phyloP scores from a whole-genome alignment of 2,888 invertebrate genomes.

The Drosophila lutescens region DNA sequence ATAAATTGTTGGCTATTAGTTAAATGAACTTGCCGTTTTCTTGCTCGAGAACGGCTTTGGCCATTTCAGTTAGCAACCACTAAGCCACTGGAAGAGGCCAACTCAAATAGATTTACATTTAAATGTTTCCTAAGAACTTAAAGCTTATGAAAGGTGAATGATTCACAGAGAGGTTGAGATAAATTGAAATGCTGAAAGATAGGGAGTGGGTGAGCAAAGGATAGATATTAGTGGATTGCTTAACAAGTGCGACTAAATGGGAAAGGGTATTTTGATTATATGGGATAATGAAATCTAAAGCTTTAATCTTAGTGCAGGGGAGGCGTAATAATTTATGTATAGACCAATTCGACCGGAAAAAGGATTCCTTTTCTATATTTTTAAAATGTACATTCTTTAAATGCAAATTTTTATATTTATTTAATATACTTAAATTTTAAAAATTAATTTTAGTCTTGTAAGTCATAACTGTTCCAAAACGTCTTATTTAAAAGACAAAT shows the following conservation, averaged over 20 bases:
- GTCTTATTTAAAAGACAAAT: no score
- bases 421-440: no score
- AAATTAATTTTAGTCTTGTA: no score
- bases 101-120: constrained; percentile 41
- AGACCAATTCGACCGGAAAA: no score
- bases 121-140: constrained; percentile 36
- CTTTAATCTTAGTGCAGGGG: no score
- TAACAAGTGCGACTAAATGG: constrained; percentile 13
- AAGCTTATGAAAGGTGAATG: constrained; percentile 36
- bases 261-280: neutral
- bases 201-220: neutral
- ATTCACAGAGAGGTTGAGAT: neutral
- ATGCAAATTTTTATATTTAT: no score
- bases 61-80: constrained; percentile 49
- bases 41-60: constrained; percentile 43
- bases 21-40: constrained; percentile 74
- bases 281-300: no score
- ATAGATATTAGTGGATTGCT: neutral
- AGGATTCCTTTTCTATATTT: no score
- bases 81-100: constrained; percentile 45
- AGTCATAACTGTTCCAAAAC: no score
- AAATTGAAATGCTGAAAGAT: neutral
- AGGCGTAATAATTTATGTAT: no score
- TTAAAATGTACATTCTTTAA: no score
- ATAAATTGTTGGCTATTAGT: constrained; percentile 80